Evolutionary conservation across 2,113 vertebrate species (phyloP), one percentile per base, ranked within the genome.

Genomic region (Gobius niger): DNA sequence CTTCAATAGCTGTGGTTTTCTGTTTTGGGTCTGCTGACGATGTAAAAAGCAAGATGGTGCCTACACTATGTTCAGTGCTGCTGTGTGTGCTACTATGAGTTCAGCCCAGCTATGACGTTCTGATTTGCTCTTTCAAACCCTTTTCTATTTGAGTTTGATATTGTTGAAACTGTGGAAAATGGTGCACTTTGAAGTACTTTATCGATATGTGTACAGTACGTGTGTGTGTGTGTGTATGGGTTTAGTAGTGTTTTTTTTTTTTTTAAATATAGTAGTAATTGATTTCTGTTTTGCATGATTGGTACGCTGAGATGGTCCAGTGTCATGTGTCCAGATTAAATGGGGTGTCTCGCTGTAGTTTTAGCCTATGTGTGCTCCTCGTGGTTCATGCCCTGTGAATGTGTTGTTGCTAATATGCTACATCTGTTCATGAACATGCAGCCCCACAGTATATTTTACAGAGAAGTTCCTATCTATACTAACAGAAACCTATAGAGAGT

Each of bases 211-310:
- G 72, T 82, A 73, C 71, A 67, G 72, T 86, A 83, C 24, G 24
- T 67, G 80, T 86, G 80, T 84, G 80, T 86, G 80, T 84, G 91
- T 89, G 93, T 80, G 88, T 89, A 72, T 88, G 88, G 76, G 75
- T 89, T 72, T 88, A 84, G 88, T 93, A 91, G 91, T 91, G 82
- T 88, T 92, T 91, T 87, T 91, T 89, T 92, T 93, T 75, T 24
- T 34, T 34, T 34, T 34, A 3, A 3, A 66, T 87, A 84, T 75
- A 76, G 63, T 77, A 79, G 70, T 76, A 75, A 83, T 89, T 82
- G 74, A 84, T 88, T 87, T 89, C 87, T 83, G 73, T 92, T 87
- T 90, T 96, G 95, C 96, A 96, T 98, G 95, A 93, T 71, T 87
- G 85, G 85, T 80, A 84, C 85, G 91, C 81, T 75, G 73, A 70